Base-by-base conservation (phyloP, 2,888 invertebrate species). In the Orthosia gothica region DNA sequence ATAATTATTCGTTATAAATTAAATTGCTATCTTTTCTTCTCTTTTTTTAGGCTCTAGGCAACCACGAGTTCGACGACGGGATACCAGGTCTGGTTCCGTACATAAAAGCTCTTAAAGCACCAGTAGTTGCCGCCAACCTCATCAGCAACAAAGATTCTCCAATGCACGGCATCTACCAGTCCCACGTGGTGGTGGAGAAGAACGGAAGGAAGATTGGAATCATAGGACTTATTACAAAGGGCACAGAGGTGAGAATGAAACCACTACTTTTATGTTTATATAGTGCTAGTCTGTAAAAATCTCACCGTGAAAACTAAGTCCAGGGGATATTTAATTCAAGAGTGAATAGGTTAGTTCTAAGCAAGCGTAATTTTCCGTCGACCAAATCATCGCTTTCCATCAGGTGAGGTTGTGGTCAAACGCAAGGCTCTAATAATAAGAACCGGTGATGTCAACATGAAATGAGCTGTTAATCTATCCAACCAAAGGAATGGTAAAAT, bases 31-130 rank as follows among this genome's bases (percentile, higher is more conserved):
- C 5, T 50, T 50, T 5, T 54, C 2, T 18, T 71, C 52, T 54
- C 9, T 40, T 62, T 0, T 52, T 67, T 32, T 13, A 98, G 98
- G 97, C 98, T 0, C 90, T 99, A 32, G 99, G 99, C 2, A 99
- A 99, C 91, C 99, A 99, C 87, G 99, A 99, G 90, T 99, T 99
- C 84, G 99, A 99, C 89, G 97, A 98, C 88, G 97, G 97, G 5
- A 93, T 98, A 47, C 95, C 94, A 67, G 98, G 98, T 13, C 91
- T 98, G 18, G 97, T 97, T 2, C 98, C 98, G 0, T 98, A 98
- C 93, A 92, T 99, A 69, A 93, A 97, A 80, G 95, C 95, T 58
- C 91, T 98, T 23, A 95, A 97, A 1, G 97, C 98, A 0, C 98
- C 98, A 0, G 97, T 98, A 12, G 93, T 99, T 3, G 97, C 97